Base-by-base conservation (phyloP, 2,888 invertebrate genomes). In the Polydrusus tereticollis region DNA sequence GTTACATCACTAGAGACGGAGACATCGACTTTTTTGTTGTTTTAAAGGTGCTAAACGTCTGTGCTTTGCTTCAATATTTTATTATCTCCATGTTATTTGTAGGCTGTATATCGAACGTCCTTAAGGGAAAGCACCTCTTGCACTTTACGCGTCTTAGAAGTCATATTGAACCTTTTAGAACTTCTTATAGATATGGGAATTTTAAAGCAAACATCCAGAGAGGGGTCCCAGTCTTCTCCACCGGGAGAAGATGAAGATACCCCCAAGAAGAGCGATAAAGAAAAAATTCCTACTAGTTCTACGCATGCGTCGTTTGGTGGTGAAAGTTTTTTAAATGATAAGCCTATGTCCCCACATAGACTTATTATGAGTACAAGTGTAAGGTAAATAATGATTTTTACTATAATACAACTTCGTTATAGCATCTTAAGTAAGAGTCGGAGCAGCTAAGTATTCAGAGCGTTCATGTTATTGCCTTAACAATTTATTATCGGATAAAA, bases 1-100 rank as follows among this genome's bases (percentile, higher is more conserved):
- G 93, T 83, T 99, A 98, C 82, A 98, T 99, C 70, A 98, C 97
- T 26, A 93, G 93, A 80, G 97, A 98, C 79, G 99, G 99, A 0
- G 95, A 97, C 82, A 92, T 99, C 69, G 96, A 98, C 84, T 91
- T 95, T 77, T 93, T 94, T 87, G 94, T 97, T 12, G 92, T 97
- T 1, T 85, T 94, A 7, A 93, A 94, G 89, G 94, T 93, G 86
- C n/a, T n/a, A n/a, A n/a, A n/a, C n/a, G n/a, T n/a, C n/a, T n/a
- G n/a, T n/a, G 7, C 2, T 43, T 43, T 16, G 3, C 5, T n/a
- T 36, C n/a, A 36, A 36, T 12, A 36, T 8, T 36, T 36, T 12
- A n/a, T n/a, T 7, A 10, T n/a, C 12, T 1, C 2, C 10, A 33
- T 33, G n/a, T 14, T 21, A 10, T 2, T 57, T 69, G 23, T 83